Conservation (phyloP, 2,113 vertebrate genomes). For the Saccopteryx leptura region DNA sequence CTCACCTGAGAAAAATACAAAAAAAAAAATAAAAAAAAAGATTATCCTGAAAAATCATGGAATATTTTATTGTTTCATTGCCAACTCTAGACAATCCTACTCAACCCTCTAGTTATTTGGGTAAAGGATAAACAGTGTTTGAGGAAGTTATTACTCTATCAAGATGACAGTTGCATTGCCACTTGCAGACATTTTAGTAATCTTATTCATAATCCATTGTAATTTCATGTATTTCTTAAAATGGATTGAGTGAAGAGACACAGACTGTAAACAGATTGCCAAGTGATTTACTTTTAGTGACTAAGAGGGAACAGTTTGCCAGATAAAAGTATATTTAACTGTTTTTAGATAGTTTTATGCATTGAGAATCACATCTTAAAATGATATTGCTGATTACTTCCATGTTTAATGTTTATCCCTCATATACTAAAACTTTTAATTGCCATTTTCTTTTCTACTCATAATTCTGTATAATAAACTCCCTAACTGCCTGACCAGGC, state of each 20-base stretch:
- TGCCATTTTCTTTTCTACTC: conserved; percentile 31
- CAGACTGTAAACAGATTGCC: conserved; percentile 71
- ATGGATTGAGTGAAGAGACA: conserved; percentile 63
- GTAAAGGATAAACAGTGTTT: conserved; percentile 44
- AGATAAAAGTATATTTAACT: conserved; percentile 61
- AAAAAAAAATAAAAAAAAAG: background rate
- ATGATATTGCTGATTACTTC: conserved; percentile 73
- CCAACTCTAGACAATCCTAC: background rate
- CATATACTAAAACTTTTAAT: conserved; percentile 73
- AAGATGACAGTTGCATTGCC: conserved; percentile 30
- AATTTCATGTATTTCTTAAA: conserved; percentile 63
- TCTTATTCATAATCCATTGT: conserved; percentile 51
- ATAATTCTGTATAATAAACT: conserved; percentile 40
- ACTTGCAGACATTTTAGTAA: conserved; percentile 54
- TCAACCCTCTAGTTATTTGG: conserved; percentile 21
- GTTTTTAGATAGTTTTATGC: conserved; percentile 58
- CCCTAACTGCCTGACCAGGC: background rate
- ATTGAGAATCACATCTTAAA: conserved; percentile 64
- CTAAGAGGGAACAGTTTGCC: conserved; percentile 64
- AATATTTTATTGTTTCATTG: conserved; percentile 57
- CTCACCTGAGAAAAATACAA: no score
- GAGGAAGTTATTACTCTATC: conserved; percentile 1
- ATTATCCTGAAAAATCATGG: conserved; percentile 51
- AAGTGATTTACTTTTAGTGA: conserved; percentile 66
- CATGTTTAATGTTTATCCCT: conserved; percentile 40